Evolutionary conservation across 2,113 vertebrate species (phyloP).

Genomic region (Scalopus aquaticus): DNA sequence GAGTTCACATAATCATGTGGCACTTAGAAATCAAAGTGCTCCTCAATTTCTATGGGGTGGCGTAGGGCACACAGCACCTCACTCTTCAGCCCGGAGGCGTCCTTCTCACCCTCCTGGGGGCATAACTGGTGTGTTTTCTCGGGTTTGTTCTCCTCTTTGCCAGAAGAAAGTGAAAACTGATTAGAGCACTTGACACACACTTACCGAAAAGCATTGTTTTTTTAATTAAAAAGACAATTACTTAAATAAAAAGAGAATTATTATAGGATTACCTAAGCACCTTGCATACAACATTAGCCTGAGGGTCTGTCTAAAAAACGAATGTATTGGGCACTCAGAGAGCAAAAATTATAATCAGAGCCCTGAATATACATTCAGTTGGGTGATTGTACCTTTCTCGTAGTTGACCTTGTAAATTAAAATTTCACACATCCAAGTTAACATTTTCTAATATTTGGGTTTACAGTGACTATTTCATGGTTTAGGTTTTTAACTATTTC

Average conservation of each 20-base stretch:
- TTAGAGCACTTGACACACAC: not conserved
- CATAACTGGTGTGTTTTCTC: not conserved
- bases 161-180: not conserved
- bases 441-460: not conserved
- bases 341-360: not conserved
- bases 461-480: not conserved
- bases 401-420: constrained; percentile 53
- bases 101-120: not conserved
- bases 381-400: not conserved
- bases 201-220: not conserved
- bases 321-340: not conserved
- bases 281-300: not conserved
- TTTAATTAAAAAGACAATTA: not conserved
- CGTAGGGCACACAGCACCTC: not conserved
- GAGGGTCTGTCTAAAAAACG: not conserved
- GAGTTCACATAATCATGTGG: not conserved
- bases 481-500: constrained; percentile 14
- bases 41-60: not conserved
- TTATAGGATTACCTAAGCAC: not conserved
- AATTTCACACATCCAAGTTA: constrained; percentile 22
- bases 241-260: not conserved
- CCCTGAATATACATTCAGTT: not conserved
- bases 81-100: not conserved
- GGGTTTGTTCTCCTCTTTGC: not conserved
- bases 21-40: not conserved